Conservation (phyloP, 2,797 vertebrate genomes). For the Moxostoma hubbsi region DNA sequence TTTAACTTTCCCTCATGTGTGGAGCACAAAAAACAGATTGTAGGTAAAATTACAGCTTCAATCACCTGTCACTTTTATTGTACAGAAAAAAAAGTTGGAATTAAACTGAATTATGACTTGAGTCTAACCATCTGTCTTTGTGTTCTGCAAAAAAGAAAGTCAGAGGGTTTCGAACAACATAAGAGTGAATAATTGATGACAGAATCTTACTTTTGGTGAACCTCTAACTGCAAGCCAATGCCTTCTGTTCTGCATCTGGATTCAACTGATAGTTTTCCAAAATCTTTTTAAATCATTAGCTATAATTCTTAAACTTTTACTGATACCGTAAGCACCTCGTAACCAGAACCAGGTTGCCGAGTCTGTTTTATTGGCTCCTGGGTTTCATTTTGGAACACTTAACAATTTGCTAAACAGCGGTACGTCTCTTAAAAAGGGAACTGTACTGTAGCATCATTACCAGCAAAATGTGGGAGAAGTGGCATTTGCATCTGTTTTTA, state of each 20-base stretch:
- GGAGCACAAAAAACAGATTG: constrained; percentile 5
- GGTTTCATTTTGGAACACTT: not conserved
- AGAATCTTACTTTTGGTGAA: too few relatives aligned
- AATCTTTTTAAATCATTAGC: constrained; percentile 35
- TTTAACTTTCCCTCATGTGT: too few relatives aligned
- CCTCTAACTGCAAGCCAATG: not conserved
- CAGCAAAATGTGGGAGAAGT: constrained; percentile 1
- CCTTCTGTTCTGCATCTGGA: not conserved
- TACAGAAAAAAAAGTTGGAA: too few relatives aligned
- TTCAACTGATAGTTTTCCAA: constrained; percentile 35
- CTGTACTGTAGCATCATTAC: constrained; percentile 22
- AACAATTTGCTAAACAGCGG: not conserved
- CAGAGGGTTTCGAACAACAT: too few relatives aligned
- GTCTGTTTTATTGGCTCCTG: not conserved
- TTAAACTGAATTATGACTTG: too few relatives aligned
- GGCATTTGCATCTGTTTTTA: not conserved
- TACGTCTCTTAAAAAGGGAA: constrained; percentile 5
- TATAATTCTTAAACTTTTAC: not conserved
- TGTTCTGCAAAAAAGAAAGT: too few relatives aligned
- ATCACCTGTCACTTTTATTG: too few relatives aligned
- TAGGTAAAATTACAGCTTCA: too few relatives aligned
- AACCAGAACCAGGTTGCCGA: not conserved
- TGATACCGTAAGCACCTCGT: not conserved
- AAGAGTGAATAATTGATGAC: too few relatives aligned
- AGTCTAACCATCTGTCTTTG: not conserved